A percentile compares a stretch with the other conserved stretches of the same genome.
phyloP scores from a whole-genome alignment of 2,797 vertebrate genomes.

The Cetoscarus ocellatus region DNA sequence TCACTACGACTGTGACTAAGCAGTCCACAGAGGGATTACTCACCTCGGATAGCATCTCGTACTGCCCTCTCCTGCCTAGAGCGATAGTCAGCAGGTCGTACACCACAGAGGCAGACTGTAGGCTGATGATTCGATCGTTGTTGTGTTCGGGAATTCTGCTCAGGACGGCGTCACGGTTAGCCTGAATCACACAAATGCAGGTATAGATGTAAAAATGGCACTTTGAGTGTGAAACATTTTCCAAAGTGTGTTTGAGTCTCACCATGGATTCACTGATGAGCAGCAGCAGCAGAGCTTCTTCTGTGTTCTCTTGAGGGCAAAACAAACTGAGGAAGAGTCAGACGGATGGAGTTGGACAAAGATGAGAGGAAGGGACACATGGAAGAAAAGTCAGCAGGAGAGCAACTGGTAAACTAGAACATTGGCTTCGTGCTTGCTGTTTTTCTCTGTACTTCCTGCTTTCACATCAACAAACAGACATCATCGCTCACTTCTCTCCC shows the following conservation, averaged over 20 bases:
- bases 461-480: slow-evolving; percentile 24
- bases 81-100: slow-evolving; percentile 98
- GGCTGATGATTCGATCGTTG: slow-evolving; percentile 96
- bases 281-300: slow-evolving; percentile 95
- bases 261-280: slow-evolving; percentile 99
- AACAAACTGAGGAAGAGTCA: slow-evolving; percentile 87
- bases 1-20: neutral
- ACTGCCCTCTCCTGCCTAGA: slow-evolving; percentile 96
- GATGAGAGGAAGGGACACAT: slow-evolving; percentile 15
- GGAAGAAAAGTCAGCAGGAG: neutral
- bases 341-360: slow-evolving; percentile 20
- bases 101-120: slow-evolving; percentile 97
- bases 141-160: slow-evolving; percentile 98
- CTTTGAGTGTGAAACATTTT: neutral
- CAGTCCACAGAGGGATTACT: slow-evolving; percentile 34
- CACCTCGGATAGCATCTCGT: slow-evolving; percentile 99
- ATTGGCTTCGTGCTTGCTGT: slow-evolving; percentile 24
- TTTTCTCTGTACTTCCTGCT: slow-evolving; percentile 30
- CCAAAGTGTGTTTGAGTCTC: slow-evolving; percentile 65
- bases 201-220: neutral
- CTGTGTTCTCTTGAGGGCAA: slow-evolving; percentile 99
- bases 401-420: slow-evolving; percentile 16
- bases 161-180: slow-evolving; percentile 94
- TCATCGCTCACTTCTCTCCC: slow-evolving; percentile 92
- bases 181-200: slow-evolving; percentile 63